These are phyloP conservation scores for Zelleria hepariella DNA, from an alignment of 2,888 invertebrate species.

Conservation along the genomic window DNA sequence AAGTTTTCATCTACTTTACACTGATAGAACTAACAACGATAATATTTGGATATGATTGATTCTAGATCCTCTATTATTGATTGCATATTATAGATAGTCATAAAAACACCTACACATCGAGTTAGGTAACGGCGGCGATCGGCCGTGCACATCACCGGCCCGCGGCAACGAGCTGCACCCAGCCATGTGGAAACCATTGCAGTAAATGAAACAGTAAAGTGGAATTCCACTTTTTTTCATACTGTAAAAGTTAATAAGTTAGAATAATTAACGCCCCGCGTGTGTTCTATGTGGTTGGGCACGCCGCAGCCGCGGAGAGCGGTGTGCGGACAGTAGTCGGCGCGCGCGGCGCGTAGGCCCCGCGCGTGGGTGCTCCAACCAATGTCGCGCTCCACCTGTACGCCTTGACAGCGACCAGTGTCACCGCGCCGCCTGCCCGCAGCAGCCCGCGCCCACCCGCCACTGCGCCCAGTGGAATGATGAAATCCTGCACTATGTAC, in stretches of 20 bases:
- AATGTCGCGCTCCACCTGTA: conserved; percentile 2
- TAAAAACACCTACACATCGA: not conserved
- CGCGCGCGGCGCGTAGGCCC: conserved; percentile 18
- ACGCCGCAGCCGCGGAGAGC: conserved; percentile 14
- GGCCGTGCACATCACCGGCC: conserved; percentile 1
- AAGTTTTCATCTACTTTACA: not conserved
- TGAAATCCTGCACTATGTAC: conserved; percentile 63
- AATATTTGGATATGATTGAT: not conserved
- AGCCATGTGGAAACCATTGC: conserved; percentile 44
- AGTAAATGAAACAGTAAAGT: conserved; percentile 37
- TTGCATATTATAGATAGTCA: no score
- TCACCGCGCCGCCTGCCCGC: not conserved
- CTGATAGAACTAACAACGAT: not conserved
- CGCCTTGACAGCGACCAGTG: not conserved
- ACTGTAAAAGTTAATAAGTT: conserved; percentile 58
- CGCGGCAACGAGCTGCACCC: conserved; percentile 12
- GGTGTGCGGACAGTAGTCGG: conserved; percentile 7
- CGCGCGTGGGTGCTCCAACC: conserved; percentile 12
- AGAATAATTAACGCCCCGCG: conserved; percentile 43
- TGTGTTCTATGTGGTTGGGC: conserved; percentile 39
- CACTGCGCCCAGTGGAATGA: conserved; percentile 21
- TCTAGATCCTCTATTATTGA: no score
- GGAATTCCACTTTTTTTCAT: conserved; percentile 41
- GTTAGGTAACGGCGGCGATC: conserved; percentile 2
- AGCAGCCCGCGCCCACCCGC: conserved; percentile 17